A percentile compares a stretch with the other conserved stretches of the same genome.
phyloP scores from a whole-genome alignment of 2,113 vertebrate genomes.

The Saccopteryx leptura region DNA sequence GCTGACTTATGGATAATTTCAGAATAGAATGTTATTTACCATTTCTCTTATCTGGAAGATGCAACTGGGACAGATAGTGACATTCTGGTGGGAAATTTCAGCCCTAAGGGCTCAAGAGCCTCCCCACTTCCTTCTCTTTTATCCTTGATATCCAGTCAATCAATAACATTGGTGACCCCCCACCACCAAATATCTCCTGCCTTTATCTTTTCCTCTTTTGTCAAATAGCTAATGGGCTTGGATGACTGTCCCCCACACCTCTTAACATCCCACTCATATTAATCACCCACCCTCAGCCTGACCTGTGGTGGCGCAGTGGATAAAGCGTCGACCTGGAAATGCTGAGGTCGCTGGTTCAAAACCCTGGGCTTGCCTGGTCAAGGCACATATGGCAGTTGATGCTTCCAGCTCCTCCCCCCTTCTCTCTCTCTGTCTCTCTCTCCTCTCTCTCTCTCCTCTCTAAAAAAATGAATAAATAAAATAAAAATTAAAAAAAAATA shows the following conservation, averaged over 20 bases:
- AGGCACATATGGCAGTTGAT: too few relatives aligned
- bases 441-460: too few relatives aligned
- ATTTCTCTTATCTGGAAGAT: conserved; percentile 48
- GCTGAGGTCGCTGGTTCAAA: too few relatives aligned
- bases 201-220: background rate
- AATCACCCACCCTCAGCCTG: too few relatives aligned
- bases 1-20: conserved; percentile 51
- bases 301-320: too few relatives aligned
- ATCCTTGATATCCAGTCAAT: background rate
- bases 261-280: background rate
- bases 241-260: background rate
- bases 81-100: background rate
- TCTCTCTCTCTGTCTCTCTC: too few relatives aligned
- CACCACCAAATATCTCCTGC: background rate
- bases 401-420: too few relatives aligned
- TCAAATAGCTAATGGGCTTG: background rate
- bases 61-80: conserved; percentile 7
- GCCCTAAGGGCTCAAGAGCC: background rate
- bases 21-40: conserved; percentile 27
- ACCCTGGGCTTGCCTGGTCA: too few relatives aligned
- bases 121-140: background rate
- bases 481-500: too few relatives aligned
- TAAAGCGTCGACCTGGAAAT: too few relatives aligned
- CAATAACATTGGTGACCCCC: background rate
- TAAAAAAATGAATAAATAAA: too few relatives aligned